Evolutionary conservation across 2,113 vertebrate genomes (phyloP).

Genomic region (Ophiodon elongatus): DNA sequence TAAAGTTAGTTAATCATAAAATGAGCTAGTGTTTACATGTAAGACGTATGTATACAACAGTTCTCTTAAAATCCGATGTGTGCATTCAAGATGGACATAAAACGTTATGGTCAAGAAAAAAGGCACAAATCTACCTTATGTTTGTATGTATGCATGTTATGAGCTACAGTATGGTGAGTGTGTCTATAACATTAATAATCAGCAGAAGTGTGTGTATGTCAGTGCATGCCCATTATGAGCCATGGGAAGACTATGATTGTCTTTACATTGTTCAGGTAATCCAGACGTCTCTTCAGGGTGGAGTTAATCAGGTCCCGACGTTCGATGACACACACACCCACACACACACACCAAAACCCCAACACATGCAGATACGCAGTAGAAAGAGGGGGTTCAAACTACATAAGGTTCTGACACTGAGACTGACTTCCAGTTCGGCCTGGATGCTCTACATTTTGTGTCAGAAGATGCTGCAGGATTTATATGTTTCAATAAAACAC

Average conservation of each 20-base stretch:
- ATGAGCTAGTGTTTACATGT: too few species aligned
- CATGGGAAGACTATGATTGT: constrained; percentile 76
- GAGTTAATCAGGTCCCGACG: constrained; percentile 76
- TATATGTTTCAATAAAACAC: too few species aligned
- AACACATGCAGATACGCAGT: constrained; percentile 12
- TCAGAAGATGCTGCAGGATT: too few species aligned
- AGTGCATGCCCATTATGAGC: constrained; percentile 79
- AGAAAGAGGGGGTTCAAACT: constrained; percentile 37
- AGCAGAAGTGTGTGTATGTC: constrained; percentile 28
- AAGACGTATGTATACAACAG: too few species aligned
- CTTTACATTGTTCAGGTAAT: constrained; percentile 78
- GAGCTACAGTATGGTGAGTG: background rate
- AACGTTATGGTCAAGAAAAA: background rate
- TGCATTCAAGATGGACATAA: background rate
- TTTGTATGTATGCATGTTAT: background rate
- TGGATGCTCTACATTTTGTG: background rate
- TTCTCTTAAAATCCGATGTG: background rate
- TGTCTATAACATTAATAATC: background rate
- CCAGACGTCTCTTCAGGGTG: constrained; percentile 74
- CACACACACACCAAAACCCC: constrained; percentile 15
- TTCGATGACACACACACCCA: constrained; percentile 58
- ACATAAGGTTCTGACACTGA: background rate
- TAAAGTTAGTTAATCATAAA: background rate
- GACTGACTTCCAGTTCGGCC: too few species aligned
- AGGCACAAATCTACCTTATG: accelerated